phyloP scores from a whole-genome alignment of 2,113 vertebrate genomes.

The Salvelinus fontinalis region DNA sequence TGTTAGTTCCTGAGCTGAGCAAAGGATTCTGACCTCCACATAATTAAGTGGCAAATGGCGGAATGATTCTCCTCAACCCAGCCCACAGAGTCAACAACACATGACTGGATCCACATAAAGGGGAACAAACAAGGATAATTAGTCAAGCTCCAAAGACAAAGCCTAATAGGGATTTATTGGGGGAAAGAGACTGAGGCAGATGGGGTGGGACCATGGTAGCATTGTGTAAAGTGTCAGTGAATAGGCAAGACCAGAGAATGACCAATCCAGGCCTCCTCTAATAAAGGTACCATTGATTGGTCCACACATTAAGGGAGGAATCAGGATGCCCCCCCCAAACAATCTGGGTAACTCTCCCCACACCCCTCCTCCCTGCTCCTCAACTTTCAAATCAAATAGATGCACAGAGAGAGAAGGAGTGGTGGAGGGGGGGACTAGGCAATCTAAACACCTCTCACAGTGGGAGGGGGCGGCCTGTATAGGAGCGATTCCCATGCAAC shows the following conservation, averaged over 20 bases:
- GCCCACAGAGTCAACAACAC: conserved; percentile 77
- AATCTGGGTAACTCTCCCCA: conserved; percentile 64
- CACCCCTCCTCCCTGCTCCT: conserved; percentile 29
- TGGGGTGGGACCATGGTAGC: conserved; percentile 52
- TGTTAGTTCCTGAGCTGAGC: conserved; percentile 61
- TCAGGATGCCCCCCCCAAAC: conserved; percentile 67
- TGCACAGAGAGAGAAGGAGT: conserved; percentile 49
- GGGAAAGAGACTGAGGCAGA: conserved; percentile 55
- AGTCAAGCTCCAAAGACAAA: conserved; percentile 78
- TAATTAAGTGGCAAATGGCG: conserved; percentile 79
- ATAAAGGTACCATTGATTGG: conserved; percentile 57
- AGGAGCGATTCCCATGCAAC: conserved; percentile 67
- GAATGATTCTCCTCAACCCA: conserved; percentile 76
- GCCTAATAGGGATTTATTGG: conserved; percentile 71
- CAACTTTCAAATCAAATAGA: conserved; percentile 66
- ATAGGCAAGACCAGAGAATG: conserved; percentile 43
- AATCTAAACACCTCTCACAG: conserved; percentile 63
- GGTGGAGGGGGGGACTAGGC: conserved; percentile 38
- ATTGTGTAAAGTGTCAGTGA: conserved; percentile 10
- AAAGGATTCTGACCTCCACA: conserved; percentile 75
- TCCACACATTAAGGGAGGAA: conserved; percentile 44
- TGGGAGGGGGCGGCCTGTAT: conserved; percentile 60
- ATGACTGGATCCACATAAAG: conserved; percentile 78
- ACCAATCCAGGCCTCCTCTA: conserved; percentile 54
- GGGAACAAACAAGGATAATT: conserved; percentile 82